Evolutionary conservation across 2,888 invertebrate genomes (phyloP).

Genomic region (Rhamnusium bicolor): DNA sequence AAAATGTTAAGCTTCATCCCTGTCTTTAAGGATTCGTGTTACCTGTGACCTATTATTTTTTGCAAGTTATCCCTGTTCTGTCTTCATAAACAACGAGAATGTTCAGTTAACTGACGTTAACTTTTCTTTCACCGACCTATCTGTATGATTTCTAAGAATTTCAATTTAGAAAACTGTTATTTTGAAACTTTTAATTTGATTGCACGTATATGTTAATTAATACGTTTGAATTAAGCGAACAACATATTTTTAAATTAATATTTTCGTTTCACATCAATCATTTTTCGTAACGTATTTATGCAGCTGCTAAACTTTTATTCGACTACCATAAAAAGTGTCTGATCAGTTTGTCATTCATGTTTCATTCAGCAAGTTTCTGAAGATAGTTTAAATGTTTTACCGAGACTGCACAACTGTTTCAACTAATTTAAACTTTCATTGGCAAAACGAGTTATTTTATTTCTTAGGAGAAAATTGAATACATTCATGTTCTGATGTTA

Average conservation of each 20-base stretch:
- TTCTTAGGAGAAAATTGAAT: not conserved
- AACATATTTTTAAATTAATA: not conserved
- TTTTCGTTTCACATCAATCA: not conserved
- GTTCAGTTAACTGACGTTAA: no score
- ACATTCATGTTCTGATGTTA: not conserved
- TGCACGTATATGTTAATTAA: no score
- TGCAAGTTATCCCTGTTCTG: no score
- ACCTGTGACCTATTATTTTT: no score
- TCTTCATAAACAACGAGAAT: no score
- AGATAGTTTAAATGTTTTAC: slow-evolving; percentile 12
- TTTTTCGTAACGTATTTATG: not conserved
- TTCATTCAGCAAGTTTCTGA: not conserved
- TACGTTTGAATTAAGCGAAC: no score
- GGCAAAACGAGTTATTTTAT: not conserved
- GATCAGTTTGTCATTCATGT: slow-evolving; percentile 7
- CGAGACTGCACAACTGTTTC: not conserved
- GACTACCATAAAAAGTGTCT: not conserved
- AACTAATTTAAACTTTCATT: not conserved
- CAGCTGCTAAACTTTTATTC: not conserved
- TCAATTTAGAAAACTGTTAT: no score
- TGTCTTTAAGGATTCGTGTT: no score
- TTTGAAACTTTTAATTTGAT: no score
- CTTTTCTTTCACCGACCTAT: no score
- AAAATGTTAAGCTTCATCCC: no score
- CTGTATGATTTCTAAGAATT: no score